Percentiles rank a stretch among this genome's conserved stretches.
Evolutionary conservation across 2,797 vertebrate species (phyloP).

Genomic region (Tenualosa thibaudeaui): DNA sequence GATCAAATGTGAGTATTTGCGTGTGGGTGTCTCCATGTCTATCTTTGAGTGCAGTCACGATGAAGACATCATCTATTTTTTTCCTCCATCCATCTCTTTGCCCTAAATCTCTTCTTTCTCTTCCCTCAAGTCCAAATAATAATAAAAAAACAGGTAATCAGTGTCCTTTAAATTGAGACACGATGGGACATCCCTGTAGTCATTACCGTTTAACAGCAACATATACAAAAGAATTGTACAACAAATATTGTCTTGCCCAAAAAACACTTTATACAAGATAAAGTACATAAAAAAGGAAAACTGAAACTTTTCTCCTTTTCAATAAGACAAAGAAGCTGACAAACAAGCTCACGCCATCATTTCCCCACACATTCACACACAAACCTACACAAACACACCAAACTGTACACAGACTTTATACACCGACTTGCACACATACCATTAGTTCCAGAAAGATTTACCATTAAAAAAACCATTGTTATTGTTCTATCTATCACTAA

Average conservation of each 20-base stretch:
- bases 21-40: background rate
- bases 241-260: constrained; percentile 60
- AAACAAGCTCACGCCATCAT: constrained; percentile 57
- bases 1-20: background rate
- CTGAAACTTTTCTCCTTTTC: constrained; percentile 60
- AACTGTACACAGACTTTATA: constrained; percentile 22
- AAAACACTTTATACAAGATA: constrained; percentile 64
- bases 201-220: constrained; percentile 53
- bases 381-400: constrained; percentile 35
- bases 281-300: constrained; percentile 57
- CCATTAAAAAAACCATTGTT: constrained; percentile 16
- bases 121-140: constrained; percentile 37
- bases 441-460: constrained; percentile 16
- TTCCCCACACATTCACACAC: constrained; percentile 58
- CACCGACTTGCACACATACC: constrained; percentile 17
- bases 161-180: constrained; percentile 63
- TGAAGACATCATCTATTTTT: background rate
- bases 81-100: background rate
- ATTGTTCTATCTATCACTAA: background rate
- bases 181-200: constrained; percentile 58
- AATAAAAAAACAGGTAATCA: constrained; percentile 50
- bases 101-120: constrained; percentile 21
- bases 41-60: background rate
- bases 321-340: constrained; percentile 63
- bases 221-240: constrained; percentile 39